Evolutionary conservation across 2,113 vertebrate genomes (phyloP).

Genomic region (Mus pahari): DNA sequence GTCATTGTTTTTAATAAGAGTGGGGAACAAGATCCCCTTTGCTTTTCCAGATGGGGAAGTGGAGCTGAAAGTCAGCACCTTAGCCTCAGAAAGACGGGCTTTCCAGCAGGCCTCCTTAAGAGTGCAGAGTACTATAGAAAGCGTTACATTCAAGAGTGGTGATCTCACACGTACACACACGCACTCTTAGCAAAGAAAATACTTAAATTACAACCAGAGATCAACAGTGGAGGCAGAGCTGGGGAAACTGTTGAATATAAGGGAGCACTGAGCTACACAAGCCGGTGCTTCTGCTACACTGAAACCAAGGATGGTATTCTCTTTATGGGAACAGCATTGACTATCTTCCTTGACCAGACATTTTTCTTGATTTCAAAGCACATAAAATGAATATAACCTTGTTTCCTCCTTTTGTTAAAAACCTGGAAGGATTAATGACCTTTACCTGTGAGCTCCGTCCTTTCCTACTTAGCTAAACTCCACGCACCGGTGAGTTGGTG

Average conservation of each 20-base stretch:
- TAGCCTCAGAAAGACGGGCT: neutral
- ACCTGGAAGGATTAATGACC: neutral
- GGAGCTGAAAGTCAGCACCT: neutral
- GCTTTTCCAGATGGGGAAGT: neutral
- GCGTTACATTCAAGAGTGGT: neutral
- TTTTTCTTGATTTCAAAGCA: constrained; percentile 51
- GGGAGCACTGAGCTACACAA: neutral
- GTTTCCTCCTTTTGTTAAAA: constrained; percentile 34
- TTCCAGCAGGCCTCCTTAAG: constrained; percentile 23
- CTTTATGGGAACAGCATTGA: neutral
- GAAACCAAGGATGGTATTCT: neutral
- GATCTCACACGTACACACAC: neutral
- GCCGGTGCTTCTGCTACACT: neutral
- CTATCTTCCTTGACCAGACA: neutral
- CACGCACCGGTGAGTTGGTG: neutral
- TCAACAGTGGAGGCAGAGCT: neutral
- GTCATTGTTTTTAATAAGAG: constrained; percentile 9
- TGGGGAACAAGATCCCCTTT: neutral
- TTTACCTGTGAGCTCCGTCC: neutral
- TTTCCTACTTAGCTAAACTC: neutral
- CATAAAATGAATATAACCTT: neutral
- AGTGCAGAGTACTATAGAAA: neutral
- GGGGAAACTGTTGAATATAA: neutral
- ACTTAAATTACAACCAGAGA: neutral
- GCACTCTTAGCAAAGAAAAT: neutral